Evolutionary conservation across 2,797 vertebrate species (phyloP).

Genomic region (Lutjanus campechanus): DNA sequence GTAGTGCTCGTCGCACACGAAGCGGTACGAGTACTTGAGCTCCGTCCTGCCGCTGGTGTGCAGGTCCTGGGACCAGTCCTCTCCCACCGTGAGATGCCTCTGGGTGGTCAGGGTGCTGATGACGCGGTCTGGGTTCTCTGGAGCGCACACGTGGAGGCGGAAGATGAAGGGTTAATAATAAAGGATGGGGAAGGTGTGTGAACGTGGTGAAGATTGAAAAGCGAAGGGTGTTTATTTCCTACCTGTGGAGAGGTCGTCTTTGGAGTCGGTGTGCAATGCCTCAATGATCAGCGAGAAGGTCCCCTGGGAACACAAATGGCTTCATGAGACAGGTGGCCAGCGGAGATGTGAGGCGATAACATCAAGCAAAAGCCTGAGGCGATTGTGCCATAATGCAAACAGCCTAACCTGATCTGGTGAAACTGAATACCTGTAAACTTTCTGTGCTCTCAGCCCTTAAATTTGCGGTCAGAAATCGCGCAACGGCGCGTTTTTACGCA

Average conservation of each 20-base stretch:
- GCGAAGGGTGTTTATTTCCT: conserved; percentile 33
- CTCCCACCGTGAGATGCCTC: conserved; percentile 94
- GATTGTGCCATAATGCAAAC: conserved; percentile 35
- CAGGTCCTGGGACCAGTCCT: conserved; percentile 97
- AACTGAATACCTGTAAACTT: conserved; percentile 53
- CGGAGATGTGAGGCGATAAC: conserved; percentile 65
- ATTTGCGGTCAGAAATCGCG: neutral
- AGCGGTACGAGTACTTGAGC: conserved; percentile 95
- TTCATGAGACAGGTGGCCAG: conserved; percentile 69
- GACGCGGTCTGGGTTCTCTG: conserved; percentile 93
- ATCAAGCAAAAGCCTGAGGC: conserved; percentile 57
- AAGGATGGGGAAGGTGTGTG: neutral
- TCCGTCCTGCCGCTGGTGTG: conserved; percentile 92
- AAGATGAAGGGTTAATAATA: neutral
- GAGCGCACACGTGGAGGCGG: neutral
- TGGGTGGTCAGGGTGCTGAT: conserved; percentile 97
- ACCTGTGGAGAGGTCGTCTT: conserved; percentile 96
- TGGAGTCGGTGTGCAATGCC: conserved; percentile 94
- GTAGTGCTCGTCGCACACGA: conserved; percentile 97
- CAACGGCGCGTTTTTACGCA: conserved; percentile 59
- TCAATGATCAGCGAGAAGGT: conserved; percentile 98
- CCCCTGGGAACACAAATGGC: conserved; percentile 87
- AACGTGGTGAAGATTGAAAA: neutral
- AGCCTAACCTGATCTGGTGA: conserved; percentile 48
- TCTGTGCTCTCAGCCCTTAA: neutral